A percentile compares a stretch with the other conserved stretches of the same genome.
Conservation (phyloP, 2,888 invertebrate species). For the Isoperla grammatica region DNA sequence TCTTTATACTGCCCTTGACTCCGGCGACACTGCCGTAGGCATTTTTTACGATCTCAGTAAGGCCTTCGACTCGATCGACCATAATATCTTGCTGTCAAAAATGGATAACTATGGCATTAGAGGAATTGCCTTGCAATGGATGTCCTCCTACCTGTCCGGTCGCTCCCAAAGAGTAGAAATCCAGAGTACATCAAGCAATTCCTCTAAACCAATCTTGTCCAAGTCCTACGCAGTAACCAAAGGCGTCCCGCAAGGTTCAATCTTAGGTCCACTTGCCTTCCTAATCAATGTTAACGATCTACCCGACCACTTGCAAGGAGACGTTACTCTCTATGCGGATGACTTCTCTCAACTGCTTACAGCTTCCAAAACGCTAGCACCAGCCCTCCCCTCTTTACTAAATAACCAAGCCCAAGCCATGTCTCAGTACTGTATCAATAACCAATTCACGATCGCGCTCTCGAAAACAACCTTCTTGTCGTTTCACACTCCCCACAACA, state of each 20-base stretch:
- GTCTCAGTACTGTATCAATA: too few relatives aligned
- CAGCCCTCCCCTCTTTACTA: too few relatives aligned
- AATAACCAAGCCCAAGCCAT: too few relatives aligned
- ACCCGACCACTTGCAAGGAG: too few relatives aligned
- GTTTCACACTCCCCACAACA: too few relatives aligned
- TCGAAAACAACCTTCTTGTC: too few relatives aligned
- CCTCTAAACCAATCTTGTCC: not conserved
- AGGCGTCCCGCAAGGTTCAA: not conserved
- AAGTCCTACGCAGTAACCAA: not conserved
- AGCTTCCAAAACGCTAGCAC: too few relatives aligned
- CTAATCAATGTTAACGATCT: not conserved
- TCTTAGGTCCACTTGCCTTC: not conserved
- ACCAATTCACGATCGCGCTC: too few relatives aligned
- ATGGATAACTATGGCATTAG: not conserved
- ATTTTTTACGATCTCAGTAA: not conserved
- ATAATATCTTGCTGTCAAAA: not conserved
- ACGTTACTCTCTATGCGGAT: too few relatives aligned
- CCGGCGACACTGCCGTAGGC: not conserved
- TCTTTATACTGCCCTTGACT: constrained; percentile 1
- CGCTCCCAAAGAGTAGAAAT: not conserved
- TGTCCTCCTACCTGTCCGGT: constrained; percentile 4
- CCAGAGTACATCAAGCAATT: too few relatives aligned
- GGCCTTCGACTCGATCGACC: not conserved
- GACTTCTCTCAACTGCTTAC: too few relatives aligned
- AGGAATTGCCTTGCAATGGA: not conserved